phyloP scores from a whole-genome alignment of 1,140 invertebrate genomes.

The Caenorhabditis remanei region DNA sequence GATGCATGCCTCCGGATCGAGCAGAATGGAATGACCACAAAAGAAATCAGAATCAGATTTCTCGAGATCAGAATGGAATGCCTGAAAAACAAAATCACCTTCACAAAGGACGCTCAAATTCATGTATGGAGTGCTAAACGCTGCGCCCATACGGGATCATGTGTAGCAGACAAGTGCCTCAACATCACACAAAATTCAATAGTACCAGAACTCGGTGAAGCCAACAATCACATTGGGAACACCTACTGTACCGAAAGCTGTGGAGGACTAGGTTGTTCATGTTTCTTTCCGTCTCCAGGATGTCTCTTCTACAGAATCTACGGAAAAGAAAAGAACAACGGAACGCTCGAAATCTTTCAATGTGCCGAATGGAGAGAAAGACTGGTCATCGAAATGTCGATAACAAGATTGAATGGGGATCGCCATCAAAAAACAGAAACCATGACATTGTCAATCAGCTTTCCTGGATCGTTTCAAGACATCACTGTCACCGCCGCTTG shows the following conservation, averaged over 20 bases:
- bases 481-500: not conserved
- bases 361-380: slow-evolving; percentile 13
- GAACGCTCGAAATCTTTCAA: slow-evolving; percentile 7
- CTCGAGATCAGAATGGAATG: not conserved
- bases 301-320: slow-evolving; percentile 56
- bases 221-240: slow-evolving; percentile 35
- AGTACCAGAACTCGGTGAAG: not conserved
- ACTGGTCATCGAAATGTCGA: not conserved
- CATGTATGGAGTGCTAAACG: not conserved
- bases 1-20: not conserved
- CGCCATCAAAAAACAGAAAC: not conserved
- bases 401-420: not conserved
- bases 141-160: slow-evolving; percentile 46
- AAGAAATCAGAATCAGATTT: not conserved
- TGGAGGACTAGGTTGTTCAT: slow-evolving; percentile 48
- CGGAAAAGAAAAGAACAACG: not conserved
- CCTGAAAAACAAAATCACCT: not conserved
- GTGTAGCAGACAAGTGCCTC: slow-evolving; percentile 18
- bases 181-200: not conserved
- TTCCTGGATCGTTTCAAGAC: not conserved
- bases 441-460: not conserved
- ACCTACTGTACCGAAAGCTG: slow-evolving; percentile 46
- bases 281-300: slow-evolving; percentile 42
- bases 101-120: not conserved
- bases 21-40: not conserved